Evolutionary conservation across 64 coral and sea anemone species (phyloP), one percentile per base, ranked within the genome.

Genomic region (Stichodactyla helianthus): DNA sequence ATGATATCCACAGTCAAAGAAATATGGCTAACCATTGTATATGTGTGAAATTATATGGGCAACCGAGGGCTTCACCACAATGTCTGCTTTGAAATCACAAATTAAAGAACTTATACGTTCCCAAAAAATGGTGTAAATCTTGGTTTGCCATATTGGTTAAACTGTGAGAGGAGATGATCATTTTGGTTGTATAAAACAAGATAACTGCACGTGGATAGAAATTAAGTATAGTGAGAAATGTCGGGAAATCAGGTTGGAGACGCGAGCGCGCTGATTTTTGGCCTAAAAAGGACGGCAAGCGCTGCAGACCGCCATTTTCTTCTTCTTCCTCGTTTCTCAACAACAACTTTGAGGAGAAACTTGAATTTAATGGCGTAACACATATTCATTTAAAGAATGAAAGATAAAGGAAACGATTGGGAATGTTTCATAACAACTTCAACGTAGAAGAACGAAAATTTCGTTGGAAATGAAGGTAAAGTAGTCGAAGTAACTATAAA

Each of bases 131-230:
- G 78, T 81, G 78, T 81, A 81, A 81, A 81, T 81, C 78, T 81
- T 54, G 78, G 78, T 81, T 81, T 81, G 78, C 78, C 78, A 81
- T 52, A 81, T n/a, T 81, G 78, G 78, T 81, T 81, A 81, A 65
- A 74, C 68, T 74, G 68, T 74, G 68, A 74, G 68, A 74, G 78
- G 78, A 79, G 77, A 44, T 44, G 35, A 44, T 44, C 35, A 44
- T 44, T 44, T 44, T 44, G 35, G 35, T 44, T 44, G 35, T 11
- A 22, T 27, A 81, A 54, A 81, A 54, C 35, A 81, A 81, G 52
- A 81, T 81, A 81, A 81, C 78, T 52, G 52, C 78, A 81, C 17
- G 78, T 50, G 78, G 78, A 3, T 50, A 52, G 15, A 11, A 51
- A 23, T 81, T 65, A 65, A 65, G 35, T 81, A 52, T 20, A 54